Evolutionary conservation across 2,888 invertebrate genomes (phyloP).

Genomic region (Torymus aiolomorphi): DNA sequence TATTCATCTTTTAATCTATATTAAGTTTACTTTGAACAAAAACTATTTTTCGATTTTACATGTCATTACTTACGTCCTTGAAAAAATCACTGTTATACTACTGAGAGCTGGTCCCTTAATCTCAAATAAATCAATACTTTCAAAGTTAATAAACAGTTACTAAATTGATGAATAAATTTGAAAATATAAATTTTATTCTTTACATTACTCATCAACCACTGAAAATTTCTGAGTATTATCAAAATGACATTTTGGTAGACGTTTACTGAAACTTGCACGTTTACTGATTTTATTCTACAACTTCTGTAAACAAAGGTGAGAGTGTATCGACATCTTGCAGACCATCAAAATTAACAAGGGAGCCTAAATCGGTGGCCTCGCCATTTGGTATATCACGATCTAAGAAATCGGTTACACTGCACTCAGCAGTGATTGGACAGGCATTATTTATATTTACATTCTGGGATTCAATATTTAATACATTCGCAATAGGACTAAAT

Average conservation of each 20-base stretch:
- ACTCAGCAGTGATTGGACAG: conserved; percentile 65
- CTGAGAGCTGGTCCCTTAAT: too few relatives aligned
- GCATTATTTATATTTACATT: conserved; percentile 56
- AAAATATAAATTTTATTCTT: conserved; percentile 25
- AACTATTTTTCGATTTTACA: too few relatives aligned
- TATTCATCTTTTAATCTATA: too few relatives aligned
- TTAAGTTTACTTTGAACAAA: too few relatives aligned
- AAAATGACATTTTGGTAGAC: conserved; percentile 33
- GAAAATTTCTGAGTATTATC: conserved; percentile 42
- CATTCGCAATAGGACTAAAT: conserved; percentile 71
- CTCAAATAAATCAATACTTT: too few relatives aligned
- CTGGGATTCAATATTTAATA: conserved; percentile 68
- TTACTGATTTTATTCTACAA: conserved; percentile 73
- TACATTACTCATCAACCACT: conserved; percentile 28
- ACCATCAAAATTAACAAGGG: conserved; percentile 72
- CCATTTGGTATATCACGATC: conserved; percentile 68
- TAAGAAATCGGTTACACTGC: conserved; percentile 71
- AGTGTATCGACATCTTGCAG: conserved; percentile 72
- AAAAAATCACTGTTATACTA: too few relatives aligned
- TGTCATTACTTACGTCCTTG: too few relatives aligned
- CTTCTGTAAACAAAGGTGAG: conserved; percentile 73
- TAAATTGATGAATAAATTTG: conserved; percentile 21
- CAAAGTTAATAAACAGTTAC: not conserved
- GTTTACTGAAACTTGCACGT: conserved; percentile 31
- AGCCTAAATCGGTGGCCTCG: conserved; percentile 70